Conservation (phyloP, 1,140 invertebrate genomes). For the Brachionus asplanchnoidis region DNA sequence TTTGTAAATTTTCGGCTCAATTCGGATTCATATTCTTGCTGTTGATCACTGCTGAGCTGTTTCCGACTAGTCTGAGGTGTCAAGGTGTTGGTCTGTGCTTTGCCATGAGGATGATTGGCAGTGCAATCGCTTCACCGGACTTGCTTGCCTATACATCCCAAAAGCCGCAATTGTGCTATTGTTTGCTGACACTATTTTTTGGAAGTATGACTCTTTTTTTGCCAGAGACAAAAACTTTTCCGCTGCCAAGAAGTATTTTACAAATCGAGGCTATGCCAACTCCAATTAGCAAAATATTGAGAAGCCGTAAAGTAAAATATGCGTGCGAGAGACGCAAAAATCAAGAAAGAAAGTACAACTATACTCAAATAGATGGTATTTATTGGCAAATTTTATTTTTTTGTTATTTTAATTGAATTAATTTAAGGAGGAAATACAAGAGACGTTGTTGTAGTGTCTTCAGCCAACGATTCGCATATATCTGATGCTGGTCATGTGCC, state of each 20-base stretch:
- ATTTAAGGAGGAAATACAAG: not conserved
- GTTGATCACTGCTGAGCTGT: constrained; percentile 32
- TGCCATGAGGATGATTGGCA: constrained; percentile 5
- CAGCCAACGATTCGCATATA: not conserved
- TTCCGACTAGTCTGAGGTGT: constrained; percentile 40
- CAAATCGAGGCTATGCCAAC: constrained; percentile 41
- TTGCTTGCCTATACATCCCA: not conserved
- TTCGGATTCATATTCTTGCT: constrained; percentile 12
- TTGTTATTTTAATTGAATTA: not conserved
- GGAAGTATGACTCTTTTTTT: constrained; percentile 22
- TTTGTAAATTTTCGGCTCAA: constrained; percentile 25
- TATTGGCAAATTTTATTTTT: not conserved
- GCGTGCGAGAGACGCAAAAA: constrained; percentile 30
- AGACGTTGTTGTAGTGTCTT: not conserved
- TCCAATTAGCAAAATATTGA: constrained; percentile 25
- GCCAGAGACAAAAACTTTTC: constrained; percentile 40
- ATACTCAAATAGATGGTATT: not conserved
- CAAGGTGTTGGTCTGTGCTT: constrained; percentile 24
- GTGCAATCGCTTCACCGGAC: constrained; percentile 22
- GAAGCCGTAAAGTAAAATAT: constrained; percentile 29
- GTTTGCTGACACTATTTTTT: constrained; percentile 11
- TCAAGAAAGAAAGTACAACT: not conserved
- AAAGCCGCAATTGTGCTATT: not conserved
- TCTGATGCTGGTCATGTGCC: not conserved
- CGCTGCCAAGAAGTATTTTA: constrained; percentile 35